Conservation (phyloP, 1,140 invertebrate genomes). For the Aporrectodea caliginosa region DNA sequence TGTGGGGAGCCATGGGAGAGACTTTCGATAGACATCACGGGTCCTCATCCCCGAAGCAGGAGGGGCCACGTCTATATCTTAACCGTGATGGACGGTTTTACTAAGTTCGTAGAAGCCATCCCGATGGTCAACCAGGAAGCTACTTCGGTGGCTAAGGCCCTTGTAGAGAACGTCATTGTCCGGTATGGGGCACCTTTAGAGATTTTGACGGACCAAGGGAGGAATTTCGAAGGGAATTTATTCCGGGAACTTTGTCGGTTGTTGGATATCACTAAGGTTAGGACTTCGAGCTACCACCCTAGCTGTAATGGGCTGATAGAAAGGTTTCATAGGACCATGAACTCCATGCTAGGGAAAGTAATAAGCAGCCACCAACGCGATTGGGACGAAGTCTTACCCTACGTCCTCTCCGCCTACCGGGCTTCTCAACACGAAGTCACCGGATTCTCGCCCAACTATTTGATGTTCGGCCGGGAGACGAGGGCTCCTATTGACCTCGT, state of each 20-base stretch:
- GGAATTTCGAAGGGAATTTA: constrained; percentile 36
- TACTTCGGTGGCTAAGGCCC: constrained; percentile 44
- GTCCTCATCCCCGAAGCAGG: constrained; percentile 15
- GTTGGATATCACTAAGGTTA: constrained; percentile 32
- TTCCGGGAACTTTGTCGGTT: constrained; percentile 36
- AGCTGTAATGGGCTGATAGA: constrained; percentile 37
- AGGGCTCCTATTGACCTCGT: not conserved
- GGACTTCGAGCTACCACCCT: constrained; percentile 38
- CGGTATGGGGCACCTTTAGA: constrained; percentile 49
- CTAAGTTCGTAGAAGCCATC: constrained; percentile 49
- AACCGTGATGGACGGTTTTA: constrained; percentile 52
- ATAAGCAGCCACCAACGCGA: constrained; percentile 32
- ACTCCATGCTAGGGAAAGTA: constrained; percentile 33
- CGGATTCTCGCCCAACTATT: not conserved
- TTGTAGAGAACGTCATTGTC: constrained; percentile 47
- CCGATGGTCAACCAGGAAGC: constrained; percentile 52
- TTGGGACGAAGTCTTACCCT: constrained; percentile 37
- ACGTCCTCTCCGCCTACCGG: constrained; percentile 36
- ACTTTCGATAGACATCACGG: constrained; percentile 22
- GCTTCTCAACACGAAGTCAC: not conserved
- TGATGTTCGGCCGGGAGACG: not conserved
- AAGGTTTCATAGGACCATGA: constrained; percentile 22
- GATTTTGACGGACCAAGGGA: constrained; percentile 51
- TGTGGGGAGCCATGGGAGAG: constrained; percentile 14
- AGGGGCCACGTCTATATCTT: constrained; percentile 42